Evolutionary conservation across 2,113 vertebrate species (phyloP).

Genomic region (Corvus cornix): DNA sequence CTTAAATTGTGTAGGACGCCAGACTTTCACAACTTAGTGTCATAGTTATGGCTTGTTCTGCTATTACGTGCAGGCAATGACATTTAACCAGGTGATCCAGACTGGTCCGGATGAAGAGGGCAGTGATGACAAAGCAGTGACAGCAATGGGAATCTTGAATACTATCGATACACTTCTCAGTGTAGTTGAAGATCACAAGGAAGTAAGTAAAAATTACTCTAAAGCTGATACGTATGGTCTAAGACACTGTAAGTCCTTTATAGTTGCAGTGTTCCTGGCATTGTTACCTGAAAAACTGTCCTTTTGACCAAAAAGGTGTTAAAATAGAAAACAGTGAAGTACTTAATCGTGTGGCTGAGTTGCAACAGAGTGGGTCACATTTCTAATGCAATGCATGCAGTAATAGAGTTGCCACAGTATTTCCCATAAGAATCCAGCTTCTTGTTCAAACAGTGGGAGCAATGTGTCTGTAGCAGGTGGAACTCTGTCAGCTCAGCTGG

Average conservation of each 20-base stretch:
- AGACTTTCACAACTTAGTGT: not conserved
- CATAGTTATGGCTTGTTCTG: not conserved
- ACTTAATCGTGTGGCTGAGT: fast-evolving
- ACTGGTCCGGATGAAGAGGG: constrained; percentile 97
- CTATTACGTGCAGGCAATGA: constrained; percentile 85
- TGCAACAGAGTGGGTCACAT: not conserved
- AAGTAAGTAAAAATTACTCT: constrained; percentile 76
- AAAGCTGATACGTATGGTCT: not conserved
- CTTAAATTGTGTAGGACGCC: not conserved
- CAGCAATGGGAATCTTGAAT: constrained; percentile 98
- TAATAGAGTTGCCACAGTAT: not conserved
- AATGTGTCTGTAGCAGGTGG: not conserved
- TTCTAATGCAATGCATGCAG: not conserved
- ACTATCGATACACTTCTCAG: constrained; percentile 97
- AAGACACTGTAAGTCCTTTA: not conserved
- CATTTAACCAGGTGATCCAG: constrained; percentile 99
- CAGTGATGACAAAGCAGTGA: constrained; percentile 98
- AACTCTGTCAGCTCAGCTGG: not conserved
- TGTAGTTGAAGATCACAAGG: constrained; percentile 99
- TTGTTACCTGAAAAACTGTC: not conserved
- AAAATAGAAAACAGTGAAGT: not conserved
- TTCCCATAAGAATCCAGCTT: not conserved
- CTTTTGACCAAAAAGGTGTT: not conserved
- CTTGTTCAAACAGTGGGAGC: not conserved
- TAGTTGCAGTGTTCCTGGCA: not conserved